These are phyloP conservation scores for Diplosoma virens DNA, from an alignment of 23 tunicate genomes.

Conservation along the genomic window DNA sequence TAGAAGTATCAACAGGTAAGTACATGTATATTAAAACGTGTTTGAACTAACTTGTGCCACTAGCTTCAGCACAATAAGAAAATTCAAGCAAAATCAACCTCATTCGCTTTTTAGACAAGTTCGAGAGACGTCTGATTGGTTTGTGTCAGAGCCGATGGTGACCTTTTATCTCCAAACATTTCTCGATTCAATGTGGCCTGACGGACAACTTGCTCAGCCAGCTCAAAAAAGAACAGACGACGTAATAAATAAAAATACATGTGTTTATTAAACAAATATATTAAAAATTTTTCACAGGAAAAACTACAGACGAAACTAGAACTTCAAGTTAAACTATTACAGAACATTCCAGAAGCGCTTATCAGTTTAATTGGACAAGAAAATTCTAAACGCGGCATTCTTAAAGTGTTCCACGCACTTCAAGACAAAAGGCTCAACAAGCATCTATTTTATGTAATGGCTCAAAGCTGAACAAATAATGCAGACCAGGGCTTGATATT, in stretches of 20 bases:
- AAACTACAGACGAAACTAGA: conserved; percentile 71
- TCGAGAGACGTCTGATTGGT: conserved; percentile 78
- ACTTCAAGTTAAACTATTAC: conserved; percentile 54
- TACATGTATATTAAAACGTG: too few relatives aligned
- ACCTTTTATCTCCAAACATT: conserved; percentile 66
- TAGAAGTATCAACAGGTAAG: conserved; percentile 76
- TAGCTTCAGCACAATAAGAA: too few relatives aligned
- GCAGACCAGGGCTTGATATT: neutral
- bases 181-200: conserved; percentile 93
- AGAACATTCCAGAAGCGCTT: conserved; percentile 81
- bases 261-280: neutral
- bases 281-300: conserved; percentile 35
- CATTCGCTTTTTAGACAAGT: conserved; percentile 50
- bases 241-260: conserved; percentile 3
- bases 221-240: conserved; percentile 32
- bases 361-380: conserved; percentile 79
- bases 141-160: conserved; percentile 81
- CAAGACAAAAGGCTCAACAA: conserved; percentile 82
- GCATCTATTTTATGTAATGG: conserved; percentile 78
- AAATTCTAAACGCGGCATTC: conserved; percentile 62
- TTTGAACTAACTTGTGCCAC: too few relatives aligned
- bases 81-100: too few relatives aligned
- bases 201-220: conserved; percentile 48
- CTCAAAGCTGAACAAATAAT: neutral
- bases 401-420: conserved; percentile 68